A percentile compares a stretch with the other conserved stretches of the same genome.
Conservation (phyloP, 1,140 invertebrate species). For the Nomia melanderi region DNA sequence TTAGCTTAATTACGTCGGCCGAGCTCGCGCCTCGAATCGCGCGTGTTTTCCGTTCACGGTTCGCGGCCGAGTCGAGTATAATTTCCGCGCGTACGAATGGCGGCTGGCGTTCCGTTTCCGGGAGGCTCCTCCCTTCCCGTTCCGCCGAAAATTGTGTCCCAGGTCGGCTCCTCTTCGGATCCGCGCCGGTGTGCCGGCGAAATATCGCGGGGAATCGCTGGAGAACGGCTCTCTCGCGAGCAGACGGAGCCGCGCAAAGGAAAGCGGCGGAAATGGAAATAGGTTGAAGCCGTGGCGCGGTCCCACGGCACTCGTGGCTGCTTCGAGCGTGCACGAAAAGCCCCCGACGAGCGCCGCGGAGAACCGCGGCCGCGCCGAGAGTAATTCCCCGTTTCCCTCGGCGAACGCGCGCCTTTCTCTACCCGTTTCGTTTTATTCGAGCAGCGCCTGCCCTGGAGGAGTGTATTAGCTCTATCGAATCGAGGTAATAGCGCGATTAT, state of each 20-base stretch:
- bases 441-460: neutral
- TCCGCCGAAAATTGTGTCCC: no score
- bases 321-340: neutral
- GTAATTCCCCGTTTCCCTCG: slow-evolving; percentile 1
- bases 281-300: neutral
- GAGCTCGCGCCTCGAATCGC: neutral
- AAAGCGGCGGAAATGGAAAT: slow-evolving; percentile 46
- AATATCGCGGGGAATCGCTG: slow-evolving; percentile 13
- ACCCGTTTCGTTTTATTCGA: neutral
- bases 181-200: no score
- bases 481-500: slow-evolving; percentile 1
- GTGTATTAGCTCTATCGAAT: slow-evolving; percentile 1
- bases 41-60: neutral
- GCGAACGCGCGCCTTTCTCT: neutral
- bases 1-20: neutral
- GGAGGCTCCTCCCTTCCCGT: no score
- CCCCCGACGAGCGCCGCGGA: slow-evolving; percentile 1
- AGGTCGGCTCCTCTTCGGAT: no score
- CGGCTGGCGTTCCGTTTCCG: no score
- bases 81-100: no score
- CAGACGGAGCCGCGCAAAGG: neutral
- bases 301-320: no score
- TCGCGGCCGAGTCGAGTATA: neutral
- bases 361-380: neutral
- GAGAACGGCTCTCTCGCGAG: slow-evolving; percentile 30